These are phyloP conservation scores for Drosophila navojoa DNA, from an alignment of 1,140 invertebrate species.

Conservation along the genomic window DNA sequence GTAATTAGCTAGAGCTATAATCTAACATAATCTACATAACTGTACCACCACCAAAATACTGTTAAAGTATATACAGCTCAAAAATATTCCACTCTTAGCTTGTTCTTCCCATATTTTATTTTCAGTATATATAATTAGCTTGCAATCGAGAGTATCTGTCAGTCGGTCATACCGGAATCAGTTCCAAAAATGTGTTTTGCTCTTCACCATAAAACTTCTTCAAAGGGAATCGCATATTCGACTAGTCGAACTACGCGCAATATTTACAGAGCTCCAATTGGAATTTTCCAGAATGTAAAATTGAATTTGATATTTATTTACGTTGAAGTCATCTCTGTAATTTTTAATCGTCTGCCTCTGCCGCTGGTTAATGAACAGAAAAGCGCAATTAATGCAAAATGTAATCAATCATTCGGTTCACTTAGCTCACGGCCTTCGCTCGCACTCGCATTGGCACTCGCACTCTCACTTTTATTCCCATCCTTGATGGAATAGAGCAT, in stretches of 20 bases:
- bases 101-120: no score
- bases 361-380: conserved; percentile 69
- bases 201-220: no score
- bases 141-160: no score
- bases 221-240: no score
- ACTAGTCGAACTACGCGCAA: background rate
- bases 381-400: conserved; percentile 71
- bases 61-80: no score
- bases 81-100: no score
- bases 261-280: background rate
- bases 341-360: conserved; percentile 24
- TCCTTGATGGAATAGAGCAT: conserved; percentile 50
- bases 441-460: conserved; percentile 20
- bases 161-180: no score
- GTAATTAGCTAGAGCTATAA: no score
- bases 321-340: conserved; percentile 39
- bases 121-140: no score
- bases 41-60: no score
- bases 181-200: no score
- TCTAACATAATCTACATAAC: no score
- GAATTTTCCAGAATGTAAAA: background rate
- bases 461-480: conserved; percentile 12
- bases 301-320: conserved; percentile 22
- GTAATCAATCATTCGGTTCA: conserved; percentile 80
- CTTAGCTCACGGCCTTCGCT: conserved; percentile 54